Evolutionary conservation across 1,140 invertebrate genomes (phyloP).

Genomic region (Calephelis nemesis): DNA sequence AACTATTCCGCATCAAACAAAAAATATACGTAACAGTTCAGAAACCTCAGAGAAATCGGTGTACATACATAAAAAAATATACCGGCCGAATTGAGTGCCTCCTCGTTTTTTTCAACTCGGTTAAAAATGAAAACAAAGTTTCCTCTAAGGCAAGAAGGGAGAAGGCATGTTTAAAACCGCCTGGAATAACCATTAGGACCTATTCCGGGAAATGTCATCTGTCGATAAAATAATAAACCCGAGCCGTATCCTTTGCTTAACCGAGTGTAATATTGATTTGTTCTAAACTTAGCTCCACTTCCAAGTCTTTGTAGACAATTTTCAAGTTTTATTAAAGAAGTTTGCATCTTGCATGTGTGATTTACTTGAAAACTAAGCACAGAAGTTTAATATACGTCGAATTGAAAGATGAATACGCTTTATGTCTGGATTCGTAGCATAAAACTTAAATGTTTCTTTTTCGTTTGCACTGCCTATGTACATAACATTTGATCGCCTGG

Average conservation of each 20-base stretch:
- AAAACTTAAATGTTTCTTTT: too few relatives aligned
- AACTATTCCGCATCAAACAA: too few relatives aligned
- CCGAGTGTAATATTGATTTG: constrained; percentile 13
- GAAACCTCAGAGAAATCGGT: too few relatives aligned
- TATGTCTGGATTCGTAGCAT: too few relatives aligned
- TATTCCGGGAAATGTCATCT: background rate
- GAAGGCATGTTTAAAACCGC: too few relatives aligned
- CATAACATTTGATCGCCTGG: background rate
- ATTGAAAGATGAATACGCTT: background rate
- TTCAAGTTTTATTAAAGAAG: constrained; percentile 17
- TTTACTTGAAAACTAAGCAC: background rate
- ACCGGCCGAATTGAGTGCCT: too few relatives aligned
- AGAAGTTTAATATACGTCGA: background rate
- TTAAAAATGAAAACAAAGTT: background rate
- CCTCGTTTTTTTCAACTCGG: too few relatives aligned
- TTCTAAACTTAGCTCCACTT: constrained; percentile 15
- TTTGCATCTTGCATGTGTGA: constrained; percentile 10
- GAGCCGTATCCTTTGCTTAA: constrained; percentile 7
- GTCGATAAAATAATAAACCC: constrained; percentile 6
- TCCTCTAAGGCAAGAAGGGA: too few relatives aligned
- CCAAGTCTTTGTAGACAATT: constrained; percentile 11
- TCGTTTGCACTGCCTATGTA: background rate
- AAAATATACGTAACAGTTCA: too few relatives aligned
- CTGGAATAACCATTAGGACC: background rate
- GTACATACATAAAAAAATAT: too few relatives aligned